These are phyloP conservation scores for Xestia ashworthii DNA, from an alignment of 2,888 invertebrate species.

Conservation along the genomic window DNA sequence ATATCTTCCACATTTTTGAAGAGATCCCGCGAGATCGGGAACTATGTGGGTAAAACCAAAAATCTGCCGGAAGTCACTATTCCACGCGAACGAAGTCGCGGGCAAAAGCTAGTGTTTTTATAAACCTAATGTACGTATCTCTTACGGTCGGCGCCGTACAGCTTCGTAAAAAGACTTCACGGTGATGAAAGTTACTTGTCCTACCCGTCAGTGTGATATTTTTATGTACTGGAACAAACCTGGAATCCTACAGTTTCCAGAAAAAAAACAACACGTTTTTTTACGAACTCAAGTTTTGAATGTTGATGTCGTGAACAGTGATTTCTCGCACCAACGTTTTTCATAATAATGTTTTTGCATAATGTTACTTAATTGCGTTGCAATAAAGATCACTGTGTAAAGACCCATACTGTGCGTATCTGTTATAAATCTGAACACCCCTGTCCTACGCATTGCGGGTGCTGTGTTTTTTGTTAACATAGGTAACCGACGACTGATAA, in stretches of 20 bases:
- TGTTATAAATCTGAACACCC: not conserved
- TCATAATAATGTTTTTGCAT: not conserved
- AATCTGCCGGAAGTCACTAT: too few species aligned
- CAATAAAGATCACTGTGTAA: not conserved
- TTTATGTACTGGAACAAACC: too few species aligned
- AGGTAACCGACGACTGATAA: slow-evolving; percentile 2
- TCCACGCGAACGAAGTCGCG: too few species aligned
- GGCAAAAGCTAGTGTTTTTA: too few species aligned
- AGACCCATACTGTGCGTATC: not conserved
- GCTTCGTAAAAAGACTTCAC: not conserved
- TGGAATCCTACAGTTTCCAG: too few species aligned
- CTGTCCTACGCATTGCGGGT: not conserved
- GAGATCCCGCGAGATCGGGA: too few species aligned
- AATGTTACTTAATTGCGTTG: not conserved
- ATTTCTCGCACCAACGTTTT: not conserved
- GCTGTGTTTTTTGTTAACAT: not conserved
- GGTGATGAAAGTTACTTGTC: not conserved
- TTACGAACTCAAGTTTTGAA: too few species aligned
- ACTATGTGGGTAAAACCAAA: too few species aligned
- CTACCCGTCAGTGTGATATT: too few species aligned
- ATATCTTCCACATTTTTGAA: too few species aligned
- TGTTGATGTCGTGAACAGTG: not conserved
- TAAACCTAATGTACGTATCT: not conserved
- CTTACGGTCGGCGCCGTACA: not conserved
- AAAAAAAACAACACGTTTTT: too few species aligned